A percentile compares a stretch with the other conserved stretches of the same genome.
These are phyloP conservation scores for Trididemnum nubilum DNA, from an alignment of 23 tunicate genomes.

Conservation along the genomic window DNA sequence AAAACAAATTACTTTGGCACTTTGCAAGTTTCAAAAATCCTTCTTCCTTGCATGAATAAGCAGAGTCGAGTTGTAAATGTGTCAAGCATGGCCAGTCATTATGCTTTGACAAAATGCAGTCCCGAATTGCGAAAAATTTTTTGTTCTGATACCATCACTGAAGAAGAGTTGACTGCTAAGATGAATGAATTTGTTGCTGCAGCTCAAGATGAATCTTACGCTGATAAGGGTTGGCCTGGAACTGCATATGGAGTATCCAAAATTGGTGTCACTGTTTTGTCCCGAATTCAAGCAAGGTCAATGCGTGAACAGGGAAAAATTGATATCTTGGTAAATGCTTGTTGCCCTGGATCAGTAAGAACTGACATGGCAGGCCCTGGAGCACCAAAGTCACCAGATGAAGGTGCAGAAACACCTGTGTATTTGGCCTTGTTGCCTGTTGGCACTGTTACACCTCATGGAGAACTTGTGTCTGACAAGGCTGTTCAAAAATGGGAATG, in stretches of 20 bases:
- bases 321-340: conserved; percentile 68
- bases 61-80: conserved; percentile 76
- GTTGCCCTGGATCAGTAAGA: conserved; percentile 85
- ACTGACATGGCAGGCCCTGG: conserved; percentile 84
- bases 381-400: conserved; percentile 74
- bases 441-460: conserved; percentile 64
- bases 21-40: conserved; percentile 37
- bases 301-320: conserved; percentile 37
- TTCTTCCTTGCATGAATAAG: conserved; percentile 63
- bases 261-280: conserved; percentile 61
- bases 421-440: conserved; percentile 73
- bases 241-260: conserved; percentile 85
- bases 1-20: conserved; percentile 56
- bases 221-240: conserved; percentile 43
- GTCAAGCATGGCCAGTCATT: conserved; percentile 39
- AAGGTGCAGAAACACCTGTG: conserved; percentile 85
- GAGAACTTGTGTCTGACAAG: conserved; percentile 60
- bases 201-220: conserved; percentile 37
- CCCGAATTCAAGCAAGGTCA: conserved; percentile 58
- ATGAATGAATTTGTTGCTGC: conserved; percentile 71
- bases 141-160: conserved; percentile 62
- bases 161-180: conserved; percentile 39
- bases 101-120: conserved; percentile 61
- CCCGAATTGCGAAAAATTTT: conserved; percentile 52
- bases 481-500: conserved; percentile 49